Evolutionary conservation across 2,888 invertebrate genomes (phyloP).

Genomic region (Flabesymbios commensalis): DNA sequence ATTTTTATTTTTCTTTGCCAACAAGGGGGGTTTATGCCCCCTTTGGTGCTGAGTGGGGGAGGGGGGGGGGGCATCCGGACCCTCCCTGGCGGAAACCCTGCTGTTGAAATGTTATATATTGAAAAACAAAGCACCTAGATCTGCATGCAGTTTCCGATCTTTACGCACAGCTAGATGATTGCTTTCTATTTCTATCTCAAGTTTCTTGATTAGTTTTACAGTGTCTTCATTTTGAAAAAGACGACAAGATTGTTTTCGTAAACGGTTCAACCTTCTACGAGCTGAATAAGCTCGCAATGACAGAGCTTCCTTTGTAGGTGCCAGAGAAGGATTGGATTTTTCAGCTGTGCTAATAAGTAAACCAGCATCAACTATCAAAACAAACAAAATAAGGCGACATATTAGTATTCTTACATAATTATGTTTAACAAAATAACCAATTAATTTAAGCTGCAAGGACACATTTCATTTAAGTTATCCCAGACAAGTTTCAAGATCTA

Average conservation of each 20-base stretch:
- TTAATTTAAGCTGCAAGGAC: neutral
- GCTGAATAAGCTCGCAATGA: constrained; percentile 60
- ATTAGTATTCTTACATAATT: too few relatives aligned
- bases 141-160: constrained; percentile 81
- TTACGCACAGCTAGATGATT: constrained; percentile 74
- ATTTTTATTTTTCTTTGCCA: too few relatives aligned
- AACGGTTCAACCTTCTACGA: constrained; percentile 53
- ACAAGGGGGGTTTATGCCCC: too few relatives aligned
- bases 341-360: constrained; percentile 38
- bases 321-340: constrained; percentile 35
- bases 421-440: neutral
- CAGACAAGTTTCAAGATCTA: neutral
- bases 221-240: constrained; percentile 71
- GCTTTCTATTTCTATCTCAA: constrained; percentile 75
- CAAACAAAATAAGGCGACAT: constrained; percentile 4
- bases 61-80: too few relatives aligned
- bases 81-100: too few relatives aligned
- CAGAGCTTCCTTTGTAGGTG: constrained; percentile 60
- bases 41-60: too few relatives aligned
- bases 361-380: constrained; percentile 52
- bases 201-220: constrained; percentile 70
- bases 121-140: constrained; percentile 69
- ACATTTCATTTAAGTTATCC: neutral
- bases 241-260: constrained; percentile 64
- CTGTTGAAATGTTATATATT: too few relatives aligned